Conservation (phyloP, 2,888 invertebrate genomes). For the Thereva nobilitata region DNA sequence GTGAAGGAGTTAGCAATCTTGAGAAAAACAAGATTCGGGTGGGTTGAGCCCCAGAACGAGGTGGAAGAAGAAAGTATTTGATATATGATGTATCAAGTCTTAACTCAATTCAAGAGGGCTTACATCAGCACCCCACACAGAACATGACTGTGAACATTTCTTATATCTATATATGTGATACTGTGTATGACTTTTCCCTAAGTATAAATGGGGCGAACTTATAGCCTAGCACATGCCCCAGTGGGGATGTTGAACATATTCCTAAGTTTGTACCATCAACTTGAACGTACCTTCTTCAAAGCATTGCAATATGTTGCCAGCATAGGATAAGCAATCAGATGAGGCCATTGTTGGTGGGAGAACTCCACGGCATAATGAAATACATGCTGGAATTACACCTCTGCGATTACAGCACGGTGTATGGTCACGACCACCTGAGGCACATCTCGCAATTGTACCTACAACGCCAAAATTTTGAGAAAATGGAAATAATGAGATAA, state of each 20-base stretch:
- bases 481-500: background rate
- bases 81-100: slow-evolving; percentile 4
- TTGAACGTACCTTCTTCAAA: slow-evolving; percentile 74
- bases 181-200: background rate
- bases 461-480: slow-evolving; percentile 4
- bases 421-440: slow-evolving; percentile 70
- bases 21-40: slow-evolving; percentile 5
- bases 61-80: background rate
- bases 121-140: background rate
- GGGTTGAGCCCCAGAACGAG: background rate
- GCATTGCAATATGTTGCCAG: slow-evolving; percentile 83
- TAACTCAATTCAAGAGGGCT: background rate
- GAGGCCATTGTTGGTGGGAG: slow-evolving; percentile 62
- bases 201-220: background rate
- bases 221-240: background rate
- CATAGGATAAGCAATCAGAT: slow-evolving; percentile 76
- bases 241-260: background rate
- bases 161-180: background rate
- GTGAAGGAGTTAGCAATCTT: background rate
- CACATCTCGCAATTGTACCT: slow-evolving; percentile 60
- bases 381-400: slow-evolving; percentile 71
- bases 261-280: background rate
- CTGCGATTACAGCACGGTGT: slow-evolving; percentile 73
- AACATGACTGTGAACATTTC: slow-evolving; percentile 1
- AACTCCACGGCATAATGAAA: slow-evolving; percentile 74